phyloP scores from a whole-genome alignment of 1,140 invertebrate species.

The Solenopsis invicta region DNA sequence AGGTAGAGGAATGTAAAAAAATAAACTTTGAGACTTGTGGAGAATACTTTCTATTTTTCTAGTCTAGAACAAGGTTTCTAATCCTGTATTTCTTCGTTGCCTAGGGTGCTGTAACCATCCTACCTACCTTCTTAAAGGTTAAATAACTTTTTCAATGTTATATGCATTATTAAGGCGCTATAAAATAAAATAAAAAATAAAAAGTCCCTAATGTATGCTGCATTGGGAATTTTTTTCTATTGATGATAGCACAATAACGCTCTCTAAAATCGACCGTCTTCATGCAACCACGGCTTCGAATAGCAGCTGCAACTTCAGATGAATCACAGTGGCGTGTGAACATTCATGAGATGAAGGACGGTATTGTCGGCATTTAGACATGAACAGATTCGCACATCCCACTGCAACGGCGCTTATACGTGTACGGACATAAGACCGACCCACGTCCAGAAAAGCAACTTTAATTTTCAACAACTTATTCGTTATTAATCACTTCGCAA shows the following conservation, averaged over 20 bases:
- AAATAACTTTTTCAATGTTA: not conserved
- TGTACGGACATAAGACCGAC: not conserved
- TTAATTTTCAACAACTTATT: slow-evolving; percentile 26
- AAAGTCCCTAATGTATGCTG: not conserved
- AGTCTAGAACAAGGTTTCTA: too few relatives aligned
- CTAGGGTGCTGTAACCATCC: too few relatives aligned
- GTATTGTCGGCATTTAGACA: slow-evolving; percentile 44
- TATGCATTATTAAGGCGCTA: not conserved
- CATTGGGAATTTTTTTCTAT: slow-evolving; percentile 4
- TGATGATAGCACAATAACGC: not conserved
- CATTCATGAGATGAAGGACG: slow-evolving; percentile 45
- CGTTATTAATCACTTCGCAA: slow-evolving; percentile 6
- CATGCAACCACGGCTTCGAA: slow-evolving; percentile 32
- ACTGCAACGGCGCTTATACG: not conserved
- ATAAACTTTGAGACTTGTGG: too few relatives aligned
- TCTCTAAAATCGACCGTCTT: not conserved
- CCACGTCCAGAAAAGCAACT: not conserved
- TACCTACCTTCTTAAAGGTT: not conserved
- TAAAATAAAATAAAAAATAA: slow-evolving; percentile 37
- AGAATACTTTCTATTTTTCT: too few relatives aligned
- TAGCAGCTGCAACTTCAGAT: slow-evolving; percentile 60
- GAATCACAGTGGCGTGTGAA: slow-evolving; percentile 62
- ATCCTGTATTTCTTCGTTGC: too few relatives aligned
- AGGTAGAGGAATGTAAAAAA: too few relatives aligned
- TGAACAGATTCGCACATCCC: slow-evolving; percentile 26